Percentiles rank a stretch among this genome's conserved stretches.
These are phyloP conservation scores for Crotalus viridis DNA, from an alignment of 2,113 vertebrate genomes.

Conservation along the genomic window DNA sequence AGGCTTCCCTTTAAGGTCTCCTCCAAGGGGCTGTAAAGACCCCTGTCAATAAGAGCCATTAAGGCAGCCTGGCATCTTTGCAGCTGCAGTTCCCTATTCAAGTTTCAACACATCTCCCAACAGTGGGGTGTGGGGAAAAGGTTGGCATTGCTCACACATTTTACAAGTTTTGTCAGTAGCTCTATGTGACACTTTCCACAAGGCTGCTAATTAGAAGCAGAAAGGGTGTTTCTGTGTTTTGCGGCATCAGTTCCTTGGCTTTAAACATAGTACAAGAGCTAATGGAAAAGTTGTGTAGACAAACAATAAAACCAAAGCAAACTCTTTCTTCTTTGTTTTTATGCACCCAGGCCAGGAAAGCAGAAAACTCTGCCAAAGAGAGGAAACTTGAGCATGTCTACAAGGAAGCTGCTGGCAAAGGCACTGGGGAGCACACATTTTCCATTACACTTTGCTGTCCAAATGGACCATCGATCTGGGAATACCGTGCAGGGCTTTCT, in stretches of 20 bases:
- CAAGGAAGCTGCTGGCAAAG: constrained; percentile 1
- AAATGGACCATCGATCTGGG: not conserved
- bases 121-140: not conserved
- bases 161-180: not conserved
- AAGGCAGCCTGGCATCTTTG: not conserved
- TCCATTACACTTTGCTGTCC: not conserved
- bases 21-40: not conserved
- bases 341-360: not conserved
- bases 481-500: too few relatives aligned
- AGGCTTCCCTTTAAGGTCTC: not conserved
- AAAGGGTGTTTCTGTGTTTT: not conserved
- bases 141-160: not conserved
- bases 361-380: not conserved
- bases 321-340: not conserved
- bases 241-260: constrained; percentile 1
- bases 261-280: constrained; percentile 34
- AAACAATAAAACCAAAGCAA: constrained; percentile 33
- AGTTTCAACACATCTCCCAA: not conserved
- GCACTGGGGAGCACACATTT: constrained; percentile 15
- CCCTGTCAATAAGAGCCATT: not conserved
- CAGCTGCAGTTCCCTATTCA: not conserved
- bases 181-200: fast-evolving
- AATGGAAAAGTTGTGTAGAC: constrained; percentile 48
- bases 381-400: not conserved
- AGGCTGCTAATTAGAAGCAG: not conserved